A percentile compares a stretch with the other conserved stretches of the same genome.
phyloP scores from a whole-genome alignment of 35 echinoderm and acorn worm genomes.

The Heliocidaris erythrogramma region DNA sequence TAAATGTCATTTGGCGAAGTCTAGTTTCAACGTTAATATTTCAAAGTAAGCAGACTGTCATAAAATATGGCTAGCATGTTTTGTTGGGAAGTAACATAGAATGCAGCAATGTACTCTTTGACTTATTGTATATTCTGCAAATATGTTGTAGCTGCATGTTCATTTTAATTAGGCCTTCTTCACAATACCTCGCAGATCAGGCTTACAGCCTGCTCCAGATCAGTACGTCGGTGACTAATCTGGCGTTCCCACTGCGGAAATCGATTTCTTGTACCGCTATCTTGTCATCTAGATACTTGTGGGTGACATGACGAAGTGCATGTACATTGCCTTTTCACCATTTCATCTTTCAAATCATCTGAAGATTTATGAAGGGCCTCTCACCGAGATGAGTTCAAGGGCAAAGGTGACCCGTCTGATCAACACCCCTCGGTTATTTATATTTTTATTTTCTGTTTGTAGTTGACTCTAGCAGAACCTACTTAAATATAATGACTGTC shows the following conservation, averaged over 20 bases:
- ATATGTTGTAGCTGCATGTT: background rate
- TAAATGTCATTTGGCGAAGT: background rate
- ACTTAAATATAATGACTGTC: no score
- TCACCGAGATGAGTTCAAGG: no score
- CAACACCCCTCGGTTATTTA: no score
- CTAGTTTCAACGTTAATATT: background rate
- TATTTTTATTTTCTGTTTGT: no score
- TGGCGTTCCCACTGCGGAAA: constrained; percentile 34
- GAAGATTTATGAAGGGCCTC: no score
- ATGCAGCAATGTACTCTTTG: no score
- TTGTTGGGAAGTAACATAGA: background rate
- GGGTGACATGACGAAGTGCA: constrained; percentile 28
- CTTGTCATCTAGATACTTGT: constrained; percentile 28
- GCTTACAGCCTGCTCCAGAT: constrained; percentile 30
- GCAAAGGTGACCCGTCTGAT: no score
- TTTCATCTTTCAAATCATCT: background rate
- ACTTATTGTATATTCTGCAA: background rate
- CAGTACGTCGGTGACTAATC: background rate
- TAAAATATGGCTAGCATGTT: background rate
- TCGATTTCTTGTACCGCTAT: constrained; percentile 8
- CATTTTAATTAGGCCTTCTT: background rate
- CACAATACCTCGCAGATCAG: background rate
- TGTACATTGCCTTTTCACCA: background rate
- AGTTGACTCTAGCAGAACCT: no score
- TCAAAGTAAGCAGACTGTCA: background rate